phyloP scores from a whole-genome alignment of 2,113 vertebrate genomes.

The Cyprinodon brontotheroides region DNA sequence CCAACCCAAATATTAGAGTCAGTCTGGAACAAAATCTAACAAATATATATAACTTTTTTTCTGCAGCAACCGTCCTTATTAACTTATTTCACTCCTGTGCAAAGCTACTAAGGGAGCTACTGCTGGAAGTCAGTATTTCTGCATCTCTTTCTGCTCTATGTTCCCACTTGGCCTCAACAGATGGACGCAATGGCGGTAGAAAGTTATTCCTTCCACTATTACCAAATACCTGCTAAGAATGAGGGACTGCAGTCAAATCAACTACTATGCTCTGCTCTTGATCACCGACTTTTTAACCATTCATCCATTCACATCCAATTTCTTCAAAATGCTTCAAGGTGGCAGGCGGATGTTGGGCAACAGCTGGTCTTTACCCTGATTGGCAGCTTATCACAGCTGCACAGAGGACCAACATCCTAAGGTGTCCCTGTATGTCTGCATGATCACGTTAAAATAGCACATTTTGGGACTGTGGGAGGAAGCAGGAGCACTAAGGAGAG shows the following conservation, averaged over 20 bases:
- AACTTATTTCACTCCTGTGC: neutral
- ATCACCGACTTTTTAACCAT: neutral
- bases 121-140: too few species aligned
- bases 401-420: neutral
- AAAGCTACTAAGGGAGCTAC: neutral
- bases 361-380: neutral
- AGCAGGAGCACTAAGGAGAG: neutral
- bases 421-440: too few species aligned
- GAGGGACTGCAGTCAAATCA: too few species aligned
- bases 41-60: neutral
- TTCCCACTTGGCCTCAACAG: neutral
- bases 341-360: too few species aligned
- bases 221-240: neutral
- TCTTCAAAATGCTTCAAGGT: neutral
- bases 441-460: too few species aligned
- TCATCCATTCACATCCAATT: too few species aligned
- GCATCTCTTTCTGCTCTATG: neutral
- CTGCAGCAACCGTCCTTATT: neutral
- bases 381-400: neutral
- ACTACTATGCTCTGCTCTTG: neutral
- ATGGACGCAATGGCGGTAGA: neutral
- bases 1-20: conserved; percentile 11
- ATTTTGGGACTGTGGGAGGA: neutral
- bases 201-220: neutral
- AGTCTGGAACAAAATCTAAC: neutral